Evolutionary conservation across 1,140 invertebrate genomes (phyloP), one percentile per base, ranked within the genome.

Genomic region (Leucophenga varia): DNA sequence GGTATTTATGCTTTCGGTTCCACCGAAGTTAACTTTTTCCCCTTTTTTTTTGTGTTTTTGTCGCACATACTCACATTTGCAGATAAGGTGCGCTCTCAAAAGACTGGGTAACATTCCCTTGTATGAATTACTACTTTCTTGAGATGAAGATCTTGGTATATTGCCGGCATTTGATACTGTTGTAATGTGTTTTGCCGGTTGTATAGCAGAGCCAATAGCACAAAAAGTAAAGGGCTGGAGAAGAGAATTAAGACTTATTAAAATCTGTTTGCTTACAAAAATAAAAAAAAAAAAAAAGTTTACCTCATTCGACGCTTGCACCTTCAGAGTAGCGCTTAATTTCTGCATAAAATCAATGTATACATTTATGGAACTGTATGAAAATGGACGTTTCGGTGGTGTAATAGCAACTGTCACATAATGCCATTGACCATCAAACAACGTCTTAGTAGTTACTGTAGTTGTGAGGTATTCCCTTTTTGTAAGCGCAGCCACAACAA

Each of bases 261-360:
- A 30, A 30, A n/a, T n/a, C n/a, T n/a, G n/a, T n/a, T n/a, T n/a
- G n/a, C n/a, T n/a, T n/a, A n/a, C n/a, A n/a, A 37, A 37, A 35
- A 8, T 10, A 38, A 46, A 21, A 25, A 18, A 10, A 42, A 46
- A 21, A 31, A 38, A 19, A 31, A 17, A 20, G 25, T 25, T 74
- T 75, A 82, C 81, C 61, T 85, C 84, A 52, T 78, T 76, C 18
- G 84, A 68, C 1, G 79, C 77, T 22, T 82, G 81, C 55, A 82
- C 82, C 54, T 84, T 85, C 12, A 85, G 70, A 0, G 79, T 79
- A 18, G 79, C 74, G 39, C 74, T 78, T 9, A 82, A 55, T 47
- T 78, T 78, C 49, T 82, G 78, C 16, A 76, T 72, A 22, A 84
- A 84, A 73, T 86, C 84, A 44, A 85, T 79, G 55, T 81, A 85